Conservation (phyloP, 2,888 invertebrate genomes). For the Hydroisotoma schaefferi region DNA sequence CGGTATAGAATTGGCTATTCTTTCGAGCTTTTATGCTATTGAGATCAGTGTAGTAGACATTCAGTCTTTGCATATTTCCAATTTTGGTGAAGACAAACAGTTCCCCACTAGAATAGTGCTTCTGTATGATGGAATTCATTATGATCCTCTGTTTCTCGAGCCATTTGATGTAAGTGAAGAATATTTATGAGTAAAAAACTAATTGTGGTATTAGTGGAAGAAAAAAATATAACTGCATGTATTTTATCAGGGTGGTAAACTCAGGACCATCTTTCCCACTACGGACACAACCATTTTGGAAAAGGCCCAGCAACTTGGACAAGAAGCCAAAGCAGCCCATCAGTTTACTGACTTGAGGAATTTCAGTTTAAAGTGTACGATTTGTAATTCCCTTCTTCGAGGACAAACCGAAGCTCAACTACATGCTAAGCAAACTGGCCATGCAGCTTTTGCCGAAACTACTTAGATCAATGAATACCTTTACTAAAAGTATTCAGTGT, state of each 20-base stretch:
- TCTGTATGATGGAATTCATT: constrained; percentile 93
- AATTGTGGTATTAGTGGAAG: neutral
- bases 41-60: constrained; percentile 94
- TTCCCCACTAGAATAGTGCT: constrained; percentile 80
- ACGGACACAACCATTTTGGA: constrained; percentile 68
- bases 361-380: constrained; percentile 76
- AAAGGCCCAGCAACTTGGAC: constrained; percentile 79
- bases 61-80: constrained; percentile 80
- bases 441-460: constrained; percentile 57
- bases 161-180: constrained; percentile 64
- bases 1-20: constrained; percentile 84
- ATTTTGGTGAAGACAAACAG: constrained; percentile 88
- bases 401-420: constrained; percentile 78
- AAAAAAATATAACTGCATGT: neutral
- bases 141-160: constrained; percentile 88
- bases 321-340: constrained; percentile 80
- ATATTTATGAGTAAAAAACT: too few relatives aligned
- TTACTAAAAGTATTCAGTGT: too few relatives aligned
- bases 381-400: constrained; percentile 71
- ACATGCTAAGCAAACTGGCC: constrained; percentile 81
- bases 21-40: constrained; percentile 78
- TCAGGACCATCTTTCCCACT: constrained; percentile 75
- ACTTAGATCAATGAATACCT: neutral
- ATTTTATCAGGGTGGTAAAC: constrained; percentile 59
- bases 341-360: constrained; percentile 88